Percentiles rank a stretch among this genome's conserved stretches.
phyloP scores from a whole-genome alignment of 1,140 invertebrate species.

The Drosophila trapezifrons region DNA sequence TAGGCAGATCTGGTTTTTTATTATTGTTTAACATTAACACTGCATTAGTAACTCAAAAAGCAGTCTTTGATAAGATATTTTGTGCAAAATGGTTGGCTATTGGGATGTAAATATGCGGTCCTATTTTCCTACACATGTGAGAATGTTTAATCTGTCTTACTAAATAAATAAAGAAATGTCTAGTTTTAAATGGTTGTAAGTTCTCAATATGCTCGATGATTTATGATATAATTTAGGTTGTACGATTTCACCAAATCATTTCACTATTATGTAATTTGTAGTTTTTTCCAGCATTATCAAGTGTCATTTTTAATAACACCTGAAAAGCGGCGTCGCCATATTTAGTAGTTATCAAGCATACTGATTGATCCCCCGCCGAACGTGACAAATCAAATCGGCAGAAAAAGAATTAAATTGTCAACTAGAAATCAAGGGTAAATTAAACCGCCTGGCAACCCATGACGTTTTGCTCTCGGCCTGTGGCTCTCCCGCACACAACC shows the following conservation, averaged over 20 bases:
- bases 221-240: too few species aligned
- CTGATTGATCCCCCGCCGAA: constrained; percentile 60
- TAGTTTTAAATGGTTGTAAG: too few species aligned
- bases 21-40: background rate
- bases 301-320: constrained; percentile 20
- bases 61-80: background rate
- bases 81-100: background rate
- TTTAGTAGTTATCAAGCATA: constrained; percentile 48
- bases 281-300: constrained; percentile 20
- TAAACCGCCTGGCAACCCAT: constrained; percentile 68
- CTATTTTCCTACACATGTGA: too few species aligned
- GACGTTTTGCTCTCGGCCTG: constrained; percentile 27
- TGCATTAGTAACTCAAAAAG: background rate
- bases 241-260: background rate
- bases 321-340: constrained; percentile 15
- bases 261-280: constrained; percentile 16
- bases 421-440: constrained; percentile 6
- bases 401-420: constrained; percentile 30
- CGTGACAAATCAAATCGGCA: constrained; percentile 43
- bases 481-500: constrained; percentile 13
- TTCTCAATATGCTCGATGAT: background rate
- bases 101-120: too few species aligned
- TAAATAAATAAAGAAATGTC: too few species aligned
- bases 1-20: background rate
- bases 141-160: too few species aligned